Evolutionary conservation across 2,797 vertebrate genomes (phyloP).

Genomic region (Gadopsis bispinosus): DNA sequence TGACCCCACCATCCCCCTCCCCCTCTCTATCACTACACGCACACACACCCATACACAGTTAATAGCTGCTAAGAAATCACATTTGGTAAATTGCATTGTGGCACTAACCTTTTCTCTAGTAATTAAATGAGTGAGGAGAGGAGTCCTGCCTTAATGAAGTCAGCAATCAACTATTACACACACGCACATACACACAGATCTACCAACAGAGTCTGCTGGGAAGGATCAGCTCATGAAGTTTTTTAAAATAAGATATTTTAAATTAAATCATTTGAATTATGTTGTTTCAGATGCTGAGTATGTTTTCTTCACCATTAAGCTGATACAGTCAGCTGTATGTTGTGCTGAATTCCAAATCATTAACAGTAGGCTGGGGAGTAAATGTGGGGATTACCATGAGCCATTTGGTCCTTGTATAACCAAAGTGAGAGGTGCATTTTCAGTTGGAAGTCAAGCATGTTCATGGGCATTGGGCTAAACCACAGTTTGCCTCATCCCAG

Average conservation of each 20-base stretch:
- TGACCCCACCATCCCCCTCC: background rate
- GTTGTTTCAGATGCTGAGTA: background rate
- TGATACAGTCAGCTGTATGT: background rate
- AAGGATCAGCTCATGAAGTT: slow-evolving; percentile 10
- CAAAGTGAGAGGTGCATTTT: too few relatives aligned
- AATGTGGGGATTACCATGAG: too few relatives aligned
- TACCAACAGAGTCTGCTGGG: background rate
- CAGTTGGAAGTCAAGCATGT: too few relatives aligned
- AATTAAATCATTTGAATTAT: slow-evolving; percentile 1
- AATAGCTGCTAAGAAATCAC: slow-evolving; percentile 75
- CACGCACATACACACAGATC: slow-evolving; percentile 3
- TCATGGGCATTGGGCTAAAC: too few relatives aligned
- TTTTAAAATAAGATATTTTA: slow-evolving; percentile 17
- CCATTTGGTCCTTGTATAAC: too few relatives aligned
- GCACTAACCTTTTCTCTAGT: slow-evolving; percentile 76
- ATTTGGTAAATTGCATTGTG: slow-evolving; percentile 76
- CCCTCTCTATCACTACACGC: slow-evolving; percentile 19
- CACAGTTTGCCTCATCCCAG: too few relatives aligned
- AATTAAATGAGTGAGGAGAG: slow-evolving; percentile 73
- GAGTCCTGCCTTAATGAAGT: slow-evolving; percentile 69
- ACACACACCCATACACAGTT: slow-evolving; percentile 46
- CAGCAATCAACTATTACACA: slow-evolving; percentile 60
- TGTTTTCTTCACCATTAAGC: slow-evolving; percentile 1
- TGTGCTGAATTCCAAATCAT: too few relatives aligned
- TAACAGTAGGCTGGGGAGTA: background rate